These are phyloP conservation scores for Ophraella communa DNA, from an alignment of 2,888 invertebrate species.

Conservation along the genomic window DNA sequence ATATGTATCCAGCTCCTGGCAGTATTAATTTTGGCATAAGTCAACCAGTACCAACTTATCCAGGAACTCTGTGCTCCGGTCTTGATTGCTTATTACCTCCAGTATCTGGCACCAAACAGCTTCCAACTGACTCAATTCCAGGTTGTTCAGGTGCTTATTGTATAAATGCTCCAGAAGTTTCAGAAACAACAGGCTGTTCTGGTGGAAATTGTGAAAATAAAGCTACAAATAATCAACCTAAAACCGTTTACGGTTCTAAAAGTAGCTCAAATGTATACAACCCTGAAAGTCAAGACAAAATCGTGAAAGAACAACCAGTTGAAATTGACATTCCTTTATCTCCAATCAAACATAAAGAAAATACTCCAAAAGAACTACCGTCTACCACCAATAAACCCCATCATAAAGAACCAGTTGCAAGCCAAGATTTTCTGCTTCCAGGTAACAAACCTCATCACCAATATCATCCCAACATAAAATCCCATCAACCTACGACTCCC, in stretches of 20 bases:
- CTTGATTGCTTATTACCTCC: not conserved
- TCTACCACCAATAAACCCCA: not conserved
- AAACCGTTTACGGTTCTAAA: not conserved
- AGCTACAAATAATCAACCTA: not conserved
- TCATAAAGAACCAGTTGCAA: not conserved
- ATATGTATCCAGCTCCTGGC: not conserved
- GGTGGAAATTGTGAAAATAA: slow-evolving; percentile 7
- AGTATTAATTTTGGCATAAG: not conserved
- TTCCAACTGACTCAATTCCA: not conserved
- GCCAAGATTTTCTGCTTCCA: slow-evolving; percentile 16
- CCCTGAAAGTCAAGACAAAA: not conserved
- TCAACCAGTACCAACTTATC: not conserved
- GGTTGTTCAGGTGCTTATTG: slow-evolving; percentile 15
- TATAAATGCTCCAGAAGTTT: not conserved
- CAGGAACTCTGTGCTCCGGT: slow-evolving; percentile 14
- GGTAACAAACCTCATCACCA: slow-evolving; percentile 18
- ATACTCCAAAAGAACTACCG: not conserved
- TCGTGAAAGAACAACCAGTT: not conserved
- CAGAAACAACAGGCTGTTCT: not conserved
- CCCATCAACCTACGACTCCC: not conserved
- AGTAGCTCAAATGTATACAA: slow-evolving; percentile 1
- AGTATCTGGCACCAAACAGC: not conserved
- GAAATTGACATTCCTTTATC: not conserved
- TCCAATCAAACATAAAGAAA: not conserved
- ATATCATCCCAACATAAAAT: not conserved